phyloP scores from a whole-genome alignment of 2,113 vertebrate species.

The Nyctibius bracteatus region DNA sequence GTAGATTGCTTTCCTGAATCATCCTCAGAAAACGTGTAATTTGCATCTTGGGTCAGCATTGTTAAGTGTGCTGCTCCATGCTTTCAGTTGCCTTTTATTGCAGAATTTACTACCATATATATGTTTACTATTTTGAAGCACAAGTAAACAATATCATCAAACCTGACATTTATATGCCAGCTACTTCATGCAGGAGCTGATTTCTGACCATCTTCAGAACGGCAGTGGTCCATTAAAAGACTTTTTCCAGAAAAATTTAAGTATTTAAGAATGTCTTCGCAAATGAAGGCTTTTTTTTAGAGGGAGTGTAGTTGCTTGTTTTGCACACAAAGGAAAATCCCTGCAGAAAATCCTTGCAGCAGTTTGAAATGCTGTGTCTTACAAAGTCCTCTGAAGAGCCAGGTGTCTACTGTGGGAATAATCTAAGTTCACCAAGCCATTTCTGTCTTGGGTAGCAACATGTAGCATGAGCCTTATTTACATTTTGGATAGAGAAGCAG shows the following conservation, averaged over 20 bases:
- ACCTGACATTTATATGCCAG: constrained; percentile 13
- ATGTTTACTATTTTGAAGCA: constrained; percentile 19
- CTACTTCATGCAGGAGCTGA: neutral
- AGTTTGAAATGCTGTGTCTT: neutral
- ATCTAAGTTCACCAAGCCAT: neutral
- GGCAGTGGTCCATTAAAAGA: neutral
- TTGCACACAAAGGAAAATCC: neutral
- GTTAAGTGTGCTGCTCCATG: neutral
- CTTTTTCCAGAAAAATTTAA: neutral
- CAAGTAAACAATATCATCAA: constrained; percentile 39
- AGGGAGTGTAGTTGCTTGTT: neutral
- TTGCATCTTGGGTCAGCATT: constrained; percentile 19
- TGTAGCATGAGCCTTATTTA: neutral
- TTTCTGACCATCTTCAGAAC: neutral
- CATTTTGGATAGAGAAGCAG: neutral
- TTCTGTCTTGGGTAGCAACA: neutral
- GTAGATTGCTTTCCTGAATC: constrained; percentile 35
- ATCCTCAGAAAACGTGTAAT: constrained; percentile 44
- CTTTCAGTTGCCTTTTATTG: constrained; percentile 10
- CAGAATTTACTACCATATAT: constrained; percentile 1
- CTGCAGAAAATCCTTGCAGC: too few species aligned
- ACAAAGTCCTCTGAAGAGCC: neutral
- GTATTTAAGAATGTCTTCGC: neutral
- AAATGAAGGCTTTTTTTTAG: neutral
- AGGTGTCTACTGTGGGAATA: neutral